phyloP scores from a whole-genome alignment of 2,113 vertebrate genomes.

The Lagopus muta region DNA sequence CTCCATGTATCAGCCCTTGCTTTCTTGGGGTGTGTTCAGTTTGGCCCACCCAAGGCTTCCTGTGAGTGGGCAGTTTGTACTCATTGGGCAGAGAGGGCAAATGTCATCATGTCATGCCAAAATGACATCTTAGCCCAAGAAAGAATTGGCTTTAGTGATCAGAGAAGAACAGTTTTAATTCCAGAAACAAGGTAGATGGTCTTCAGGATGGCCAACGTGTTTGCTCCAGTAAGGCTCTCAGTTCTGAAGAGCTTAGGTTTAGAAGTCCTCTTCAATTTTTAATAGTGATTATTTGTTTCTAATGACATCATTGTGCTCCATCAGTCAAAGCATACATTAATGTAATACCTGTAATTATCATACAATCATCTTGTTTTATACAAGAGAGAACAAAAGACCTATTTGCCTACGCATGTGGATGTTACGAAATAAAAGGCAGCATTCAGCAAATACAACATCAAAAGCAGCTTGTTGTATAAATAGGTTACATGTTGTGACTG shows the following conservation, averaged over 20 bases:
- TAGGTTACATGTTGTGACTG: slow-evolving; percentile 19
- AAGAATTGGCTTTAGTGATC: neutral
- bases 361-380: neutral
- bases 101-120: neutral
- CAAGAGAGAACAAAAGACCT: slow-evolving; percentile 37
- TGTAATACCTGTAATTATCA: neutral
- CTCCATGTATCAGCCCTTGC: neutral
- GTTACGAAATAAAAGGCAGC: slow-evolving; percentile 36
- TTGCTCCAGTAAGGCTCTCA: neutral
- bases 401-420: slow-evolving; percentile 13
- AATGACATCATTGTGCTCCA: neutral
- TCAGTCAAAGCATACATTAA: neutral
- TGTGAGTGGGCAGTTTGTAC: neutral
- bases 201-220: neutral
- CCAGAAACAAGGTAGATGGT: neutral
- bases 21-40: neutral
- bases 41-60: neutral
- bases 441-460: slow-evolving; percentile 36
- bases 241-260: neutral
- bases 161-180: neutral
- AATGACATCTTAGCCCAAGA: neutral
- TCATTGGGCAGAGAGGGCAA: neutral
- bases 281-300: slow-evolving; percentile 15
- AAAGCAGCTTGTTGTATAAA: slow-evolving; percentile 47
- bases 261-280: neutral